Base-by-base conservation (phyloP, 2,797 vertebrate species). In the Erpetoichthys calabaricus region DNA sequence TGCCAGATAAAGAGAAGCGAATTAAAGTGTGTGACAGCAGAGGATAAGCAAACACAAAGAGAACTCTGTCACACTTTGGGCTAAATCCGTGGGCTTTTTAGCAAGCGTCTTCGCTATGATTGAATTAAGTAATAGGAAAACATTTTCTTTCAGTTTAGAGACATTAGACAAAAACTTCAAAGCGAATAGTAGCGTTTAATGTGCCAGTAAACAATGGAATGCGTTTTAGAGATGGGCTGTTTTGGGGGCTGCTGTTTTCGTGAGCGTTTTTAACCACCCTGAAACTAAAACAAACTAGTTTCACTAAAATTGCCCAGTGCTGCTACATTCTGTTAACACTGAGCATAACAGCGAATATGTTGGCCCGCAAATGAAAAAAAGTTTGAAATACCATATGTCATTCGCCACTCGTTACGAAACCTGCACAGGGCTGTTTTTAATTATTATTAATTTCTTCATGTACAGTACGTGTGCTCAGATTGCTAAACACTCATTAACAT, bases 11-110 rank as follows among this genome's bases (percentile, higher is more conserved):
- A 97, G 93, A 94, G 91, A 90, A 86, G 92, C 92, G 91, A 94
- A 98, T 98, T 98, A 98, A 98, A 98, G 91, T 98, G 95, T 98
- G 95, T 97, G 95, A 98, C 95, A 97, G 95, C 89, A 86, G 88
- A 91, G 94, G 91, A 93, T 92, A 94, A 94, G 94, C 89, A 87
- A 89, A 90, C 82, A 98, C 94, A 98, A 98, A 95, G 91, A 89
- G 88, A 87, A 89, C 91, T 94, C 91, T 94, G 93, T 97, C 89
- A 94, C 86, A 84, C 91, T 92, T 86, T 88, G 86, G 89, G 88
- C 86, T 81, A 89, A 88, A 84, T 89, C 90, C 86, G 78, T 90
- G 78, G 86, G 87, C 91, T 89, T 88, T 91, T 87, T 91, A 88
- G 91, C 91, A 89, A 89, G 89, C 80, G 80, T 87, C 82, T 90